Conservation (phyloP, 64 coral and sea anemone genomes). For the Exaiptasia diaphana region DNA sequence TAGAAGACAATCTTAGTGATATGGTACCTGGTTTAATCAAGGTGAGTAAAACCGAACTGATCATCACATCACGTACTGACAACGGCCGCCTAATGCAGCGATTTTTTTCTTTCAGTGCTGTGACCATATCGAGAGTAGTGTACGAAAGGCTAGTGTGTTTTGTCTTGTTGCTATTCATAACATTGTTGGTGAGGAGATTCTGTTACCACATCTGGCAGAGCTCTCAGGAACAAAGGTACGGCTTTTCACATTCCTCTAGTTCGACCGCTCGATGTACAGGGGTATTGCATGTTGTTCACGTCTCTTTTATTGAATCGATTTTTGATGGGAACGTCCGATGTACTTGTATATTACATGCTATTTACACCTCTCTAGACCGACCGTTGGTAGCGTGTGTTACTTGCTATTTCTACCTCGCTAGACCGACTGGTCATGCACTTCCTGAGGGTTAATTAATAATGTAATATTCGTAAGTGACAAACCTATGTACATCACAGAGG, state of each 20-base stretch:
- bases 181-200: constrained; percentile 65
- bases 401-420: background rate
- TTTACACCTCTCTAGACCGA: background rate
- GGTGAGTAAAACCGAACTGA: constrained; percentile 38
- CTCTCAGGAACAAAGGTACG: constrained; percentile 89
- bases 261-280: background rate
- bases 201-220: constrained; percentile 81
- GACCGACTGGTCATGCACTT: too few species aligned
- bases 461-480: too few species aligned
- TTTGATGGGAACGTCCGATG: background rate
- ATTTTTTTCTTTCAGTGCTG: constrained; percentile 66
- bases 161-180: constrained; percentile 87
- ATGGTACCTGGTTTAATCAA: constrained; percentile 77
- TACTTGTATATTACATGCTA: background rate
- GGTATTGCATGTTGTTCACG: background rate
- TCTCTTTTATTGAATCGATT: background rate
- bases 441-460: background rate
- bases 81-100: background rate
- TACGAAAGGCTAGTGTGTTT: constrained; percentile 95
- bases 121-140: constrained; percentile 94
- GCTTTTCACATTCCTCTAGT: background rate
- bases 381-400: background rate
- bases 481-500: too few species aligned
- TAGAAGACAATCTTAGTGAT: constrained; percentile 64
- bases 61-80: background rate